Conservation (phyloP, 2,113 vertebrate species). For the Macquaria ambigua region DNA sequence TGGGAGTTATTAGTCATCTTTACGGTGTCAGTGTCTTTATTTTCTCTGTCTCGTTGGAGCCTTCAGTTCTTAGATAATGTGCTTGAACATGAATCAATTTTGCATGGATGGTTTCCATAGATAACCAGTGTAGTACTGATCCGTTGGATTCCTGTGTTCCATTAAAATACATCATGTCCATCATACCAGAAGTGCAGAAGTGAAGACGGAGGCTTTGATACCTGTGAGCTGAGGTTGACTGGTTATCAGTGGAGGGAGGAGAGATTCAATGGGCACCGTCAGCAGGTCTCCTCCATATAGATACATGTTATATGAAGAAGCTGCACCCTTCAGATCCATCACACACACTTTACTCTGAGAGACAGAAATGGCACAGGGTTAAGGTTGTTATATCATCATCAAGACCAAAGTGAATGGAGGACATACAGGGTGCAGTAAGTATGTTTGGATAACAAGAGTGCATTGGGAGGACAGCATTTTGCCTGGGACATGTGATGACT, state of each 20-base stretch:
- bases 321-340: slow-evolving; percentile 87
- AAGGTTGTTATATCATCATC: slow-evolving; percentile 6
- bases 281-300: slow-evolving; percentile 87
- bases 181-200: background rate
- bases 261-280: slow-evolving; percentile 85
- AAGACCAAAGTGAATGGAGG: background rate
- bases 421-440: background rate
- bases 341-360: slow-evolving; percentile 84
- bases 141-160: background rate
- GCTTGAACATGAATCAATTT: background rate
- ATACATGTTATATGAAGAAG: slow-evolving; percentile 85
- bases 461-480: background rate
- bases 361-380: slow-evolving; percentile 20
- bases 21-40: slow-evolving; percentile 1
- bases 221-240: slow-evolving; percentile 73
- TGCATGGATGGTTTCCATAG: background rate
- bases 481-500: background rate
- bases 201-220: slow-evolving; percentile 54
- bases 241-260: slow-evolving; percentile 65
- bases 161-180: background rate
- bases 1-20: slow-evolving; percentile 6
- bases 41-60: background rate
- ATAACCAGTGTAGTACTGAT: background rate
- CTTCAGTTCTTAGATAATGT: background rate
- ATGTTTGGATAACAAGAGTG: background rate